These are phyloP conservation scores for Lucilia sericata DNA, from an alignment of 1,140 invertebrate genomes.

Conservation along the genomic window DNA sequence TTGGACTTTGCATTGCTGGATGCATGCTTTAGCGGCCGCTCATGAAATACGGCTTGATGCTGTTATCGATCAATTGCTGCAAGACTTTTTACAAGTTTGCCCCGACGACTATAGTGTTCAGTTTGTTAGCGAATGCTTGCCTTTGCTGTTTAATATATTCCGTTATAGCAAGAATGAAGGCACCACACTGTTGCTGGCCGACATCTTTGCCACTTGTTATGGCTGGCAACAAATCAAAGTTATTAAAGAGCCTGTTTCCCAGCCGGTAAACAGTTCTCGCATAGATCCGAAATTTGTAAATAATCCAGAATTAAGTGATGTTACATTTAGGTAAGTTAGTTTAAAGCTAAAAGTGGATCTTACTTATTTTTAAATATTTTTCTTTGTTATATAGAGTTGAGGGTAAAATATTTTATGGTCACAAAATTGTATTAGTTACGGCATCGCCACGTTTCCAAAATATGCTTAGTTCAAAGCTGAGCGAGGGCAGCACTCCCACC, in stretches of 20 bases:
- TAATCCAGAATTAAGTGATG: constrained; percentile 90
- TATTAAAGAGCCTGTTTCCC: constrained; percentile 79
- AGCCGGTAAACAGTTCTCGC: constrained; percentile 76
- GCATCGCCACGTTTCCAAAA: constrained; percentile 87
- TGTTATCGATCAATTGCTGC: constrained; percentile 89
- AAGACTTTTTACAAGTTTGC: constrained; percentile 90
- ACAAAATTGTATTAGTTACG: constrained; percentile 92
- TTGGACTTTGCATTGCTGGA: constrained; percentile 93
- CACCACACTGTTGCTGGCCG: constrained; percentile 85
- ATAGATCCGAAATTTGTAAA: constrained; percentile 94
- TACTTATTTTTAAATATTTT: neutral
- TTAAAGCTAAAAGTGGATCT: neutral
- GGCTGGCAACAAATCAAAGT: constrained; percentile 87
- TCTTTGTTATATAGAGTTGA: constrained; percentile 77
- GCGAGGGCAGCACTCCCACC: constrained; percentile 79
- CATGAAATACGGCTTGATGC: constrained; percentile 84
- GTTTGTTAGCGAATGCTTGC: constrained; percentile 90
- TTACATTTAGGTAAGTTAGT: constrained; percentile 78
- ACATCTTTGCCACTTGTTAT: constrained; percentile 90
- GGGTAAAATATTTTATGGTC: constrained; percentile 91
- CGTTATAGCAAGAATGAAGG: constrained; percentile 92
- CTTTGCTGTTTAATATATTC: constrained; percentile 90
- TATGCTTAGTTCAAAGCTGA: constrained; percentile 85
- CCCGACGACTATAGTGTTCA: constrained; percentile 87
- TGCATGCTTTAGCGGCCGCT: constrained; percentile 87